Percentiles rank a stretch among this genome's conserved stretches.
Conservation (phyloP, 2,888 invertebrate genomes). For the Acleris cristana region DNA sequence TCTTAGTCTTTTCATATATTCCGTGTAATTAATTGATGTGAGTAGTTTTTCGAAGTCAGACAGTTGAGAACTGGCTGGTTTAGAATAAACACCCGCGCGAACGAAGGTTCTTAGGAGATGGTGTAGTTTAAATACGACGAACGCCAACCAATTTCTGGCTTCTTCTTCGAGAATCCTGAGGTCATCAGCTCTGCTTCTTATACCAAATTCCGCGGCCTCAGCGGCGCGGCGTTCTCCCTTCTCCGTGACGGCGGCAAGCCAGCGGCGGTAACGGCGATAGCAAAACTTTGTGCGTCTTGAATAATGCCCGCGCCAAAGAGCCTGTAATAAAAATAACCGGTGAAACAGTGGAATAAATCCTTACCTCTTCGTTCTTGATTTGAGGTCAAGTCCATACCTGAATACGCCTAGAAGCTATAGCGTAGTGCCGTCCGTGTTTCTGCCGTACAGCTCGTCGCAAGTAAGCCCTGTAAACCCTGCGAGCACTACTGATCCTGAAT, state of each 20-base stretch:
- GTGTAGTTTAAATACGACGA: constrained; percentile 75
- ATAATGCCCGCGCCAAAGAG: constrained; percentile 71
- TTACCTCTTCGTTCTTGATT: background rate
- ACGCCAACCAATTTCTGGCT: constrained; percentile 75
- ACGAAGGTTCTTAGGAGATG: constrained; percentile 71
- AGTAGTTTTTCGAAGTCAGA: constrained; percentile 74
- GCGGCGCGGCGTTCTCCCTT: constrained; percentile 68
- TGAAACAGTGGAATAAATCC: background rate
- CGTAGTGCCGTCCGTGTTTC: constrained; percentile 67
- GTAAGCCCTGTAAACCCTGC: constrained; percentile 60
- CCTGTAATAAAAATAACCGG: constrained; percentile 50
- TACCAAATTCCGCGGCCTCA: constrained; percentile 71
- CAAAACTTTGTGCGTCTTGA: constrained; percentile 72
- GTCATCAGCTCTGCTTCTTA: constrained; percentile 72
- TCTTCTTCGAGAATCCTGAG: constrained; percentile 73
- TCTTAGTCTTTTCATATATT: constrained; percentile 72
- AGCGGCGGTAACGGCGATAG: constrained; percentile 69
- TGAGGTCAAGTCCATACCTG: constrained; percentile 56
- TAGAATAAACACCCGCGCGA: constrained; percentile 71
- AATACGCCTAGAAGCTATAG: constrained; percentile 61
- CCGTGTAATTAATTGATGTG: constrained; percentile 71
- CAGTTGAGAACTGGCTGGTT: constrained; percentile 60
- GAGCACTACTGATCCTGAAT: constrained; percentile 63
- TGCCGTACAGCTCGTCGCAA: constrained; percentile 64
- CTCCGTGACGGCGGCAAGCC: constrained; percentile 69